A percentile compares a stretch with the other conserved stretches of the same genome.
phyloP scores from a whole-genome alignment of 2,888 invertebrate species.

The Phoenoteleia sp. region DNA sequence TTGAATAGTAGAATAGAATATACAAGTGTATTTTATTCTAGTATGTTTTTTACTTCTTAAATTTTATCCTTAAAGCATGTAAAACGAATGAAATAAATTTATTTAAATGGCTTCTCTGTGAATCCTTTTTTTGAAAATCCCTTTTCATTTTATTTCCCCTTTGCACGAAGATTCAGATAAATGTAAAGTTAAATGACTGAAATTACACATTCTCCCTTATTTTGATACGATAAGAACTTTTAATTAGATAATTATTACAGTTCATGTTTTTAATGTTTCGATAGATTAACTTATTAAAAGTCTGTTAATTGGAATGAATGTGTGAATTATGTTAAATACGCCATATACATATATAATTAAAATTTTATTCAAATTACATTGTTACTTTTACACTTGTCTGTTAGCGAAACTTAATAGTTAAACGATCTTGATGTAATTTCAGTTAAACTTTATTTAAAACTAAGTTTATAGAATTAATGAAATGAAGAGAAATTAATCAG shows the following conservation, averaged over 20 bases:
- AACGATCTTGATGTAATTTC: neutral
- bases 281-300: conserved; percentile 25
- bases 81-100: conserved; percentile 19
- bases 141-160: conserved; percentile 23
- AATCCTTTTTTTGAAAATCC: conserved; percentile 6
- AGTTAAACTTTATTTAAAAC: neutral
- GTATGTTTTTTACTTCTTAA: neutral
- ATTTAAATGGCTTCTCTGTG: conserved; percentile 7
- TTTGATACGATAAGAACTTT: conserved; percentile 47
- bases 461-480: neutral
- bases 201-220: conserved; percentile 43
- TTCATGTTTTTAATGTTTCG: conserved; percentile 16
- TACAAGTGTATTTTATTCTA: neutral
- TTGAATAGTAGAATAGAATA: neutral
- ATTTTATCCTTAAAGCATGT: neutral
- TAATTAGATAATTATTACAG: conserved; percentile 40
- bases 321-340: neutral
- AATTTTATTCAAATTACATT: neutral
- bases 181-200: conserved; percentile 43
- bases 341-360: neutral
- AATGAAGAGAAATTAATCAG: neutral
- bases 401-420: neutral
- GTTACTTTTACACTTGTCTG: neutral
- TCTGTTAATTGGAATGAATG: conserved; percentile 5
- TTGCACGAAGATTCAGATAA: conserved; percentile 40